Evolutionary conservation across 2,113 vertebrate species (phyloP).

Genomic region (Vireo altiloquus): DNA sequence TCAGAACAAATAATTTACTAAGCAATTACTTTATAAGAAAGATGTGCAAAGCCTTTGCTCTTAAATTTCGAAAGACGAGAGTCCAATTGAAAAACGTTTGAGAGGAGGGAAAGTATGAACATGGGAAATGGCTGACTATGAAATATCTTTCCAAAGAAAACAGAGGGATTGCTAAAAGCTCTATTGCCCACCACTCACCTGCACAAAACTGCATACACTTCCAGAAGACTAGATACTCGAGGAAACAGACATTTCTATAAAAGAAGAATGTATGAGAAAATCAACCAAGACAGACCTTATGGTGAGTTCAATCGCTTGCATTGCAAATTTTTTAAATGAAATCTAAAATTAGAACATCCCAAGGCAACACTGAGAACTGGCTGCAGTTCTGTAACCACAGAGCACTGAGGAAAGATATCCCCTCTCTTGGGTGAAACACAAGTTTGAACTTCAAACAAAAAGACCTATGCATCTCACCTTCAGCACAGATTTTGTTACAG

Average conservation of each 20-base stretch:
- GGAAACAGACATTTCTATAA: slow-evolving; percentile 63
- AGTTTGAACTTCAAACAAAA: background rate
- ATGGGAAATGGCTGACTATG: background rate
- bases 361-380: background rate
- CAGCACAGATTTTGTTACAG: slow-evolving; percentile 66
- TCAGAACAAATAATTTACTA: background rate
- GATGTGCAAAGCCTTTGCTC: background rate
- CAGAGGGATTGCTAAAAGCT: background rate
- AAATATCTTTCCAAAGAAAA: background rate
- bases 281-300: background rate
- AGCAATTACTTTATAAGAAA: background rate
- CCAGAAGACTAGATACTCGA: slow-evolving; percentile 54
- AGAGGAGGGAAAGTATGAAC: background rate
- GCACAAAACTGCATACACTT: slow-evolving; percentile 51
- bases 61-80: background rate
- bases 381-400: background rate
- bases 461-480: slow-evolving; percentile 53
- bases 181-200: slow-evolving; percentile 27
- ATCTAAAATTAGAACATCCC: background rate
- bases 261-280: background rate
- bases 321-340: background rate
- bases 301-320: background rate
- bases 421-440: background rate
- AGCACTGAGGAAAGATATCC: background rate
- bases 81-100: background rate